Conservation (phyloP, 1,140 invertebrate species). For the Psix sp. region DNA sequence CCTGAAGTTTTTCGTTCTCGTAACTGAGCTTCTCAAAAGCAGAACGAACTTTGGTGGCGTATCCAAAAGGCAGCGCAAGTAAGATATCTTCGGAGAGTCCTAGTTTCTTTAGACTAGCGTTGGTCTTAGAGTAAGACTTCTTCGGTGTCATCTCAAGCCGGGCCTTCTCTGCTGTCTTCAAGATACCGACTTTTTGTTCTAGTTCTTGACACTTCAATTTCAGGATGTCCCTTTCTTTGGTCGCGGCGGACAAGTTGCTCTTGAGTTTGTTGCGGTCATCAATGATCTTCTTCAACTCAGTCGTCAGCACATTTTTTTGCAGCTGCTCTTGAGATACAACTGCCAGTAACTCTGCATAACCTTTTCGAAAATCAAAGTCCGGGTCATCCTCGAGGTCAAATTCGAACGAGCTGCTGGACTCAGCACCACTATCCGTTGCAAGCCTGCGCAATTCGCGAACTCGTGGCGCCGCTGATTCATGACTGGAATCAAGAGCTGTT, state of each 20-base stretch:
- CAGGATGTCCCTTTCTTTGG: constrained; percentile 17
- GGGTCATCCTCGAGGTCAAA: constrained; percentile 1
- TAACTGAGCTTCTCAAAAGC: constrained; percentile 35
- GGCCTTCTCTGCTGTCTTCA: constrained; percentile 11
- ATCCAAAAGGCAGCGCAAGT: constrained; percentile 29
- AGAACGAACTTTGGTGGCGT: constrained; percentile 33
- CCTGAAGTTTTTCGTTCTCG: constrained; percentile 38
- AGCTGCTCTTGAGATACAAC: neutral
- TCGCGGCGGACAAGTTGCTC: neutral
- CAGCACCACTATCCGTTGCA: constrained; percentile 5
- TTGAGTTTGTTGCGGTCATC: constrained; percentile 8
- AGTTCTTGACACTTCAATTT: constrained; percentile 22
- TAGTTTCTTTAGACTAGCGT: constrained; percentile 10
- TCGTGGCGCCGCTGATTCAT: no score
- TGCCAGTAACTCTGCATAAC: neutral
- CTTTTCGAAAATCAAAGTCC: neutral
- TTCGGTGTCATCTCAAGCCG: no score
- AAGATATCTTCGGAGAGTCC: constrained; percentile 35
- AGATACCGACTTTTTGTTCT: constrained; percentile 5
- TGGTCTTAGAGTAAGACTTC: constrained; percentile 7
- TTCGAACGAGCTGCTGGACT: constrained; percentile 6
- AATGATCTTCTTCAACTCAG: constrained; percentile 2
- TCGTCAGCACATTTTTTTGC: neutral
- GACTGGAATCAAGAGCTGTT: no score
- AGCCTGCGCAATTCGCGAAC: no score